Evolutionary conservation across 1,140 invertebrate species (phyloP).

Genomic region (Pseudomyrmex gracilis): DNA sequence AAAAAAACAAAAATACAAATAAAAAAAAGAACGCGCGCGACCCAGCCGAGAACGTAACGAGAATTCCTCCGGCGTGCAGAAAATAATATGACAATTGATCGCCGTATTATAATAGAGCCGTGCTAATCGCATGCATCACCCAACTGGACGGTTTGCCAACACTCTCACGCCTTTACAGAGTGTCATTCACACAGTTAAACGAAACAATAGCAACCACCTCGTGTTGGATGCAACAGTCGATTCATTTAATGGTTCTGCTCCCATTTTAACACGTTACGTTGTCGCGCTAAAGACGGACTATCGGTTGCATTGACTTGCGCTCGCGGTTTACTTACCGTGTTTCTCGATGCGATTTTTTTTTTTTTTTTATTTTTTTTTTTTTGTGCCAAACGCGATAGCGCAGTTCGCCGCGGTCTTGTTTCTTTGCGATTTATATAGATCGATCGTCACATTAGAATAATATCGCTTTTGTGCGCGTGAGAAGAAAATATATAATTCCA

Average conservation of each 20-base stretch:
- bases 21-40: neutral
- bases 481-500: too few relatives aligned
- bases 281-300: conserved; percentile 51
- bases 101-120: conserved; percentile 44
- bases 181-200: conserved; percentile 59
- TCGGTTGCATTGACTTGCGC: conserved; percentile 20
- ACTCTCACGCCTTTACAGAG: conserved; percentile 47
- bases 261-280: conserved; percentile 53
- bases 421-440: neutral
- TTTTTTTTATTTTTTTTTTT: neutral
- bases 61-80: conserved; percentile 38
- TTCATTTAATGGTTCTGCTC: conserved; percentile 59
- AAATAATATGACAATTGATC: conserved; percentile 56
- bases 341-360: neutral
- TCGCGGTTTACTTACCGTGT: conserved; percentile 2
- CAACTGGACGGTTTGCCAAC: conserved; percentile 37
- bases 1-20: conserved; percentile 23
- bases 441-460: too few relatives aligned
- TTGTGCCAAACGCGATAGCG: neutral
- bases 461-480: too few relatives aligned
- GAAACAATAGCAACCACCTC: conserved; percentile 50
- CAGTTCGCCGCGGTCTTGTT: neutral
- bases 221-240: conserved; percentile 56
- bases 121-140: conserved; percentile 50
- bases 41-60: conserved; percentile 15